Evolutionary conservation across 2,888 invertebrate genomes (phyloP).

Genomic region (Tuberolachnus salignus): DNA sequence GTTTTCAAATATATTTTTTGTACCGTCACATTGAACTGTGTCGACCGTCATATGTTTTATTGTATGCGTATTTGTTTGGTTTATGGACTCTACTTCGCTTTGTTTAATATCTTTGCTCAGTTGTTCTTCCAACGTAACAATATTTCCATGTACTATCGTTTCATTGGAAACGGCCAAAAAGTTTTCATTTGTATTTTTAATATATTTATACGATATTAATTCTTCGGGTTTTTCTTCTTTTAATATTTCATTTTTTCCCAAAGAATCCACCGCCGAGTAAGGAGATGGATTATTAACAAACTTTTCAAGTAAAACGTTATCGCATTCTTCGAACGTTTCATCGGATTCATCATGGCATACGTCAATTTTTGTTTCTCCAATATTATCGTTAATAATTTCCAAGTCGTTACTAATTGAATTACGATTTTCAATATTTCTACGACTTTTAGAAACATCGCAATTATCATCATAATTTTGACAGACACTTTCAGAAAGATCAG

Average conservation of each 20-base stretch:
- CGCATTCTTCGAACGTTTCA: neutral
- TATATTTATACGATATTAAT: neutral
- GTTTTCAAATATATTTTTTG: neutral
- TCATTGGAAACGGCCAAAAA: neutral
- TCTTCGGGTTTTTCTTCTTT: neutral
- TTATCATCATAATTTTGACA: neutral
- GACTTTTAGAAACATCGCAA: neutral
- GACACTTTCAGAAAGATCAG: neutral
- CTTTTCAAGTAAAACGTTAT: slow-evolving; percentile 10
- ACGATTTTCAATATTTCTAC: neutral
- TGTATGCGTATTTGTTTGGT: neutral
- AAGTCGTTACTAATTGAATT: neutral
- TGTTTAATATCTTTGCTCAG: neutral
- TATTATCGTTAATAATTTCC: neutral
- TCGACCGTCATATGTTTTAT: neutral
- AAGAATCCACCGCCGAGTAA: neutral
- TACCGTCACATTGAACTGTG: neutral
- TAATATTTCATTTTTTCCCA: neutral
- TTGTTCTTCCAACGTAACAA: neutral
- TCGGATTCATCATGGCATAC: neutral
- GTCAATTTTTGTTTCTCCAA: neutral
- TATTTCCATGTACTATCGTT: neutral
- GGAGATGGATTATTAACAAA: neutral
- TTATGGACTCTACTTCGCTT: neutral
- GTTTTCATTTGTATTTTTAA: neutral